A percentile compares a stretch with the other conserved stretches of the same genome.
These are phyloP conservation scores for Grantiella picta DNA, from an alignment of 2,113 vertebrate genomes.

Conservation along the genomic window DNA sequence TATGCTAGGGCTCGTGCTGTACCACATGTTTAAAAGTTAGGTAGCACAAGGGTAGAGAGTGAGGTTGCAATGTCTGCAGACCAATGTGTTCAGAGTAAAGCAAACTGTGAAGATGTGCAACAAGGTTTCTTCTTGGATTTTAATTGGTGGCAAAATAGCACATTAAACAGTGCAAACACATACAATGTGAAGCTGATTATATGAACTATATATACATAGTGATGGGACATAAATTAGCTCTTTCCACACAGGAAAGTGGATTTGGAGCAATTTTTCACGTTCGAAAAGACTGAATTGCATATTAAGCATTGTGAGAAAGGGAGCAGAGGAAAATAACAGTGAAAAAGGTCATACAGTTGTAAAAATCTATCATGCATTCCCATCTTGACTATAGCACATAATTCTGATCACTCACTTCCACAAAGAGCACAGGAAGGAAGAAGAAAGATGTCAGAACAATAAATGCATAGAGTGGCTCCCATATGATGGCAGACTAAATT, in stretches of 20 bases:
- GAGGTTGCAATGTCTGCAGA: neutral
- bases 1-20: neutral
- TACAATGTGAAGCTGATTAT: neutral
- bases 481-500: neutral
- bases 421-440: neutral
- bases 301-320: neutral
- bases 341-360: neutral
- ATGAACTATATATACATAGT: neutral
- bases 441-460: neutral
- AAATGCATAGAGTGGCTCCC: neutral
- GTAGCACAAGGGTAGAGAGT: neutral
- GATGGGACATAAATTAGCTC: neutral
- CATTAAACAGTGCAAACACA: neutral
- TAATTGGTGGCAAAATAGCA: neutral
- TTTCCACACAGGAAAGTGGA: neutral
- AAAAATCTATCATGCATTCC: neutral
- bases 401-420: neutral
- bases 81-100: neutral
- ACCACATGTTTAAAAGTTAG: neutral
- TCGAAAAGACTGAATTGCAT: neutral
- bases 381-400: neutral
- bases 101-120: neutral
- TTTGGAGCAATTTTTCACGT: neutral
- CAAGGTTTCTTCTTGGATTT: neutral
- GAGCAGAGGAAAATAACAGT: neutral